These are phyloP conservation scores for Chromoteleia sp. DNA, from an alignment of 2,888 invertebrate species.

Conservation along the genomic window DNA sequence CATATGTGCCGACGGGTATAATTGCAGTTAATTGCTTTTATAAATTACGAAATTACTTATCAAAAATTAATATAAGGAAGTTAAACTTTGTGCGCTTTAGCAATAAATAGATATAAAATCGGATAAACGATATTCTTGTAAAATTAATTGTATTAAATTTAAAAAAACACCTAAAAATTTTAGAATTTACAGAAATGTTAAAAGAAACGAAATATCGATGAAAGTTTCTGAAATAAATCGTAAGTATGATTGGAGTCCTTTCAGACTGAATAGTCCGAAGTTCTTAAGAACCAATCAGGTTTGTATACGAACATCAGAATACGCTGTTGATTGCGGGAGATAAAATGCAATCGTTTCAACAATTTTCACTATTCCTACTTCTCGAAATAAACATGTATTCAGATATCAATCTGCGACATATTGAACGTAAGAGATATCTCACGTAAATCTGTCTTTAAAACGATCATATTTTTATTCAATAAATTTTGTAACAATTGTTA, in stretches of 20 bases:
- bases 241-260: conserved; percentile 30
- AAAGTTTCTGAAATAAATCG: conserved; percentile 5
- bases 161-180: too few relatives aligned
- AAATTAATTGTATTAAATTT: too few relatives aligned
- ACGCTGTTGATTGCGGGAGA: conserved; percentile 51
- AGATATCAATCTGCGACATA: conserved; percentile 7
- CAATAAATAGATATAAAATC: too few relatives aligned
- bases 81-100: too few relatives aligned
- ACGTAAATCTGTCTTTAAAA: neutral
- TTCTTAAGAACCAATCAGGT: conserved; percentile 49
- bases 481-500: neutral
- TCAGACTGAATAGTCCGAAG: conserved; percentile 5
- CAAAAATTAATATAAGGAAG: too few relatives aligned
- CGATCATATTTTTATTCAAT: neutral
- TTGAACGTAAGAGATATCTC: neutral
- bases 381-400: conserved; percentile 15
- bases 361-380: conserved; percentile 46
- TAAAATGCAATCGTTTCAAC: conserved; percentile 39
- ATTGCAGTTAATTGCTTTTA: neutral
- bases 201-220: neutral
- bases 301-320: conserved; percentile 48
- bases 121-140: too few relatives aligned
- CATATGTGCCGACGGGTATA: neutral
- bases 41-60: too few relatives aligned
- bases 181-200: neutral